A percentile compares a stretch with the other conserved stretches of the same genome.
Evolutionary conservation across 2,113 vertebrate species (phyloP).

Genomic region (Clarias magur): DNA sequence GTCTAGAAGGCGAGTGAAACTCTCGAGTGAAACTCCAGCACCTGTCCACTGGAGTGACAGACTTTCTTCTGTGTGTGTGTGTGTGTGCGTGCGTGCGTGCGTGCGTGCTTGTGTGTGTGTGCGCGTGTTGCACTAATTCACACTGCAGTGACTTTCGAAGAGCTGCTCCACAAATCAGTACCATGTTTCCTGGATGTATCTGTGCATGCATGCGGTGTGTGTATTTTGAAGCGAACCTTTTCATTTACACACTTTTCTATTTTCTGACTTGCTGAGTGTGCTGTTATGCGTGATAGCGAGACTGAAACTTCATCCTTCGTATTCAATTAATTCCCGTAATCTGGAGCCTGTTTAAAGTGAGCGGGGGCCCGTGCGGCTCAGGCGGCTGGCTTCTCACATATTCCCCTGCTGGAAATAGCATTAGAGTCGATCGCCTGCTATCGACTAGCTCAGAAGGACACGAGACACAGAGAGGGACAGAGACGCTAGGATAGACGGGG

Average conservation of each 20-base stretch:
- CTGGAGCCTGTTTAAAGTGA: conserved; percentile 69
- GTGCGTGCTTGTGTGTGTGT: conserved; percentile 10
- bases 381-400: conserved; percentile 24
- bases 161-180: conserved; percentile 11
- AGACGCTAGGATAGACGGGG: not conserved
- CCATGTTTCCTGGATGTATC: conserved; percentile 47
- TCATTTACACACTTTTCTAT: conserved; percentile 9
- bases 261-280: conserved; percentile 26
- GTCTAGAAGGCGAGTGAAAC: conserved; percentile 43
- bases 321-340: conserved; percentile 45
- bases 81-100: not conserved
- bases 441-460: conserved; percentile 42
- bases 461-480: not conserved
- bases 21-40: conserved; percentile 14
- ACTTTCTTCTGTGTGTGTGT: not conserved
- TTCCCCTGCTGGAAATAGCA: conserved; percentile 37
- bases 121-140: conserved; percentile 11
- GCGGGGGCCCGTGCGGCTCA: not conserved
- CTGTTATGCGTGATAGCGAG: conserved; percentile 15
- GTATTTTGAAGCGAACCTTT: conserved; percentile 13
- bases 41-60: conserved; percentile 30
- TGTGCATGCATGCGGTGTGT: conserved; percentile 41
- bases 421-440: conserved; percentile 37
- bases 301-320: conserved; percentile 70
- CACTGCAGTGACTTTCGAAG: not conserved